These are phyloP conservation scores for Isoperla grammatica DNA, from an alignment of 2,888 invertebrate genomes.

Conservation along the genomic window DNA sequence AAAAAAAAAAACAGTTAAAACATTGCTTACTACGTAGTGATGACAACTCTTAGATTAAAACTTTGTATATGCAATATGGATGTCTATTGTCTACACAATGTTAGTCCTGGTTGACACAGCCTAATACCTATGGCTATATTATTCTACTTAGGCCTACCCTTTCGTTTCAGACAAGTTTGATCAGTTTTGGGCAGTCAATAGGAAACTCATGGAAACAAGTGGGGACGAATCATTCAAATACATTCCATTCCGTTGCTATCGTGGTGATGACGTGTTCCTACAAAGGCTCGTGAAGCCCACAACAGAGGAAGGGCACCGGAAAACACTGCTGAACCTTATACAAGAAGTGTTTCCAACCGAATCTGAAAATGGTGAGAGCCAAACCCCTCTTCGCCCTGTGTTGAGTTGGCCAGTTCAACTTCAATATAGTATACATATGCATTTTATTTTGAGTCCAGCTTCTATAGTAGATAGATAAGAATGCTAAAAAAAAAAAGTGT, in stretches of 20 bases:
- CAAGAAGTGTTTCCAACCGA: slow-evolving; percentile 58
- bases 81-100: too few species aligned
- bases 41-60: too few species aligned
- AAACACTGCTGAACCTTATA: slow-evolving; percentile 65
- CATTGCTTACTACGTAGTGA: too few species aligned
- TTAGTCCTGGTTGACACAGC: too few species aligned
- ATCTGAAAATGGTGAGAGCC: slow-evolving; percentile 40
- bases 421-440: too few species aligned
- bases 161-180: slow-evolving; percentile 84
- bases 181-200: slow-evolving; percentile 97
- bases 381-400: background rate
- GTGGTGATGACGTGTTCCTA: slow-evolving; percentile 62
- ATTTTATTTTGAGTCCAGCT: too few species aligned
- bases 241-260: slow-evolving; percentile 83
- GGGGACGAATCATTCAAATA: slow-evolving; percentile 79
- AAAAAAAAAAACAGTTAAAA: background rate
- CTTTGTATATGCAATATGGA: too few species aligned
- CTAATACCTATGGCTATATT: too few species aligned
- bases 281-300: slow-evolving; percentile 75
- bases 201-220: slow-evolving; percentile 85
- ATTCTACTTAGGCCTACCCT: background rate
- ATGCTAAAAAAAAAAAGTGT: too few species aligned
- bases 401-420: too few species aligned
- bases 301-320: slow-evolving; percentile 64
- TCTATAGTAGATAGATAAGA: too few species aligned